Evolutionary conservation across 2,888 invertebrate species (phyloP).

Genomic region (Megastigmus dorsalis): DNA sequence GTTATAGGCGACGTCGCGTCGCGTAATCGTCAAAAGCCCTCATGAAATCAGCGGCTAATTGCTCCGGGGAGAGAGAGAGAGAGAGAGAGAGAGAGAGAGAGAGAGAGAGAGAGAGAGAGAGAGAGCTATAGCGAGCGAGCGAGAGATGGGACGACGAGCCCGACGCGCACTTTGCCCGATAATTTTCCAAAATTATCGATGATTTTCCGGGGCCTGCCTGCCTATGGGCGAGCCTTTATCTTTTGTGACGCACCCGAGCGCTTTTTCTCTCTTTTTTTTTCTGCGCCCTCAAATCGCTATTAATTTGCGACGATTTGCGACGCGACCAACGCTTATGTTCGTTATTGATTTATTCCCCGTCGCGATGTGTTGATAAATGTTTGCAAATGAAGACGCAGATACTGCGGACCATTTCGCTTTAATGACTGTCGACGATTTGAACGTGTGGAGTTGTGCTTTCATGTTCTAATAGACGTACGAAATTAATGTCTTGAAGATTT

Average conservation of each 20-base stretch:
- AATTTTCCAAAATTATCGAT: slow-evolving; percentile 19
- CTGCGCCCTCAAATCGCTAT: slow-evolving; percentile 13
- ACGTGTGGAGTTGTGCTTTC: too few species aligned
- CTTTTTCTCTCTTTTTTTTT: background rate
- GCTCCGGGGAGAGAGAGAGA: background rate
- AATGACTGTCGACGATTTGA: too few species aligned
- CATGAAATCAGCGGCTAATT: slow-evolving; percentile 44
- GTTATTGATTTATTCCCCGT: slow-evolving; percentile 7
- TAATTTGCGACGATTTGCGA: background rate
- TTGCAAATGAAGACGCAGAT: background rate
- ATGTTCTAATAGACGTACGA: too few species aligned
- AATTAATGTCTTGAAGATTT: too few species aligned
- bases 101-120: too few species aligned
- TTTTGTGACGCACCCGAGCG: background rate
- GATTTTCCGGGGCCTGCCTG: background rate
- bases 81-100: too few species aligned
- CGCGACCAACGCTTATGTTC: too few species aligned
- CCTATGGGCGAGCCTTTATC: background rate
- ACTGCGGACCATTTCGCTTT: too few species aligned
- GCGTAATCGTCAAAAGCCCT: slow-evolving; percentile 44
- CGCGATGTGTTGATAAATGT: slow-evolving; percentile 19
- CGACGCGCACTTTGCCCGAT: background rate
- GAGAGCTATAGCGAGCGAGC: too few species aligned
- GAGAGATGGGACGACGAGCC: too few species aligned
- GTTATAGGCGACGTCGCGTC: background rate